A percentile compares a stretch with the other conserved stretches of the same genome.
Evolutionary conservation across 2,888 invertebrate genomes (phyloP).

Genomic region (Ectemnius cavifrons): DNA sequence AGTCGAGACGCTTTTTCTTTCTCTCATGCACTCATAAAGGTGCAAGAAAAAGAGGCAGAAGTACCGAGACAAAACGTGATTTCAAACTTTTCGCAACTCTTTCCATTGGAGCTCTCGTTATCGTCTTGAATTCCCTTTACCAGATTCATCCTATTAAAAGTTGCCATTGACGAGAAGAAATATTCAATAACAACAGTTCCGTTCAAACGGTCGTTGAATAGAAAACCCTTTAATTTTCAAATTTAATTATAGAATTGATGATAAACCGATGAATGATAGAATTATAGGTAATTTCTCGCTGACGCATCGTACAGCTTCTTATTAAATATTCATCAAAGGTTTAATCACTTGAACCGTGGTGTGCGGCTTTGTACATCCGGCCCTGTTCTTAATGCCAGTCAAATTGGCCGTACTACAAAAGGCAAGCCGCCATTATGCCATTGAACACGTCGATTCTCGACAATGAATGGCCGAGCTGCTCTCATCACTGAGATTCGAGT

Average conservation of each 20-base stretch:
- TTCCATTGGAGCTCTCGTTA: conserved; percentile 25
- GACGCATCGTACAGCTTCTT: background rate
- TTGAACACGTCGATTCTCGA: conserved; percentile 12
- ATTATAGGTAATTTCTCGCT: background rate
- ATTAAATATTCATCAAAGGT: background rate
- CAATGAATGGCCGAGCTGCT: conserved; percentile 21
- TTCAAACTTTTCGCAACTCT: conserved; percentile 32
- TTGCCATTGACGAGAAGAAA: too few species aligned
- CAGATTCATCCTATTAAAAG: too few species aligned
- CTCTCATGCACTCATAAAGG: conserved; percentile 22
- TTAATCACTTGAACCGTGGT: background rate
- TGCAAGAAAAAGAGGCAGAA: conserved; percentile 8
- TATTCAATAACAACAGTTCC: too few species aligned
- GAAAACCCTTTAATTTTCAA: too few species aligned
- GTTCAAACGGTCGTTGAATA: too few species aligned
- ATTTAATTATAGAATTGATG: too few species aligned
- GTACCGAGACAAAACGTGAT: too few species aligned
- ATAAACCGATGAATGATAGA: too few species aligned
- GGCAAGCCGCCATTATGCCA: conserved; percentile 6
- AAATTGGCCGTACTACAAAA: background rate
- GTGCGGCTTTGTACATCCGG: too few species aligned
- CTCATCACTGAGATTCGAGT: conserved; percentile 22
- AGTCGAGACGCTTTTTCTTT: conserved; percentile 30
- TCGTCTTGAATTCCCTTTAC: background rate
- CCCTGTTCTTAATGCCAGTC: background rate